Conservation (phyloP, 2,797 vertebrate genomes). For the Chloroceryle amazona region DNA sequence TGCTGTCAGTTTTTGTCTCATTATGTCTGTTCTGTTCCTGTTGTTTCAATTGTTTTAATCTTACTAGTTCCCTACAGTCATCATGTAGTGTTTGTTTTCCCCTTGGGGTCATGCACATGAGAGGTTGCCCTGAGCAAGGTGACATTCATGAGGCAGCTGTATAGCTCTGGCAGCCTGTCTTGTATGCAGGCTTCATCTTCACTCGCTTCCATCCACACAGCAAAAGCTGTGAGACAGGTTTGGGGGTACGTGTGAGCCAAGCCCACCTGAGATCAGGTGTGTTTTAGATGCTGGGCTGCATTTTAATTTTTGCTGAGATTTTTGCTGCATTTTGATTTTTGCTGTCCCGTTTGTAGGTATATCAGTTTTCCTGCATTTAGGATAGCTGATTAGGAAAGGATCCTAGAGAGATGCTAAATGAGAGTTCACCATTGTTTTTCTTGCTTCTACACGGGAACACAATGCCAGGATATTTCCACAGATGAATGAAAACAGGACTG, state of each 20-base stretch:
- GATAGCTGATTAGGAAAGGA: neutral
- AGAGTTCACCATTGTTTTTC: neutral
- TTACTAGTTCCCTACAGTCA: constrained; percentile 31
- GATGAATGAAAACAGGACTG: neutral
- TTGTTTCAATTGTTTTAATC: constrained; percentile 58
- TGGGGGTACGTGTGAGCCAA: neutral
- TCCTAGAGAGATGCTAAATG: neutral
- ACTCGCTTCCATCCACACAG: neutral
- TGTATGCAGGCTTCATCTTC: neutral
- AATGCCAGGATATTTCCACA: neutral
- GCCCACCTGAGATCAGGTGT: neutral
- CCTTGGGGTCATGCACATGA: neutral
- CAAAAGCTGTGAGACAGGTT: neutral
- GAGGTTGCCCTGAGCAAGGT: constrained; percentile 20
- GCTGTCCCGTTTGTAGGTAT: neutral
- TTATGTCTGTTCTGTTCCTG: constrained; percentile 54
- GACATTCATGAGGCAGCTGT: neutral
- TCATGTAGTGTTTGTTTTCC: constrained; percentile 48
- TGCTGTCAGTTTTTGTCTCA: constrained; percentile 72
- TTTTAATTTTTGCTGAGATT: neutral
- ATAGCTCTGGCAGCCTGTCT: neutral
- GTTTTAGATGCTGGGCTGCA: neutral
- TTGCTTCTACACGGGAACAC: neutral
- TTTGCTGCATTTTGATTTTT: neutral
- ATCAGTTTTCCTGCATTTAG: neutral